Evolutionary conservation across 1,140 invertebrate genomes (phyloP), one percentile per base, ranked within the genome.

Genomic region (Ips typographus): DNA sequence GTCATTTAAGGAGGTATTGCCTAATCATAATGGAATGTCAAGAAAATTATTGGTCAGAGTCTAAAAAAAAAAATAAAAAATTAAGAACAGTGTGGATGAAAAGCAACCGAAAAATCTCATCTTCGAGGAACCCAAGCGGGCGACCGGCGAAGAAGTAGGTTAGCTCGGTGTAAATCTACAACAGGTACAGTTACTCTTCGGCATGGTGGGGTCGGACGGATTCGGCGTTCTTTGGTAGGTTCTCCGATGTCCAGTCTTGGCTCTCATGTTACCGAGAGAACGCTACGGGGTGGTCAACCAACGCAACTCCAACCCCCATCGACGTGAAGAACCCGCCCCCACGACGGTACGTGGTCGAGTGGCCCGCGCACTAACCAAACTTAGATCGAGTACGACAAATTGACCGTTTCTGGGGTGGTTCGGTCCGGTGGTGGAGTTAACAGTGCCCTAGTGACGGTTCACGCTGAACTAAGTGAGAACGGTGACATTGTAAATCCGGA

Each of bases 141-240:
- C 59, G 69, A 69, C 53, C 70, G 71, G 72, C 73, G 67, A 61
- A 47, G 4, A 79, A 75, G 75, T 78, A 77, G 78, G 78, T 79
- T 78, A 77, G 72, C 74, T 74, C 75, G 72, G 75, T 76, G 72
- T 74, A 70, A 73, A 74, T 77, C 76, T 80, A 80, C 78, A 75
- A 78, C 78, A 80, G 77, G 77, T 80, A 80, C 78, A 80, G 78
- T 80, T 80, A 80, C 73, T 77, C 75, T 77, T 74, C 60, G 65
- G 39, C 4, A 22, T 73, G 77, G 75, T 74, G 76, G 76, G 77
- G 76, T 66, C 57, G 62, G 59, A n/a, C 65, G 68, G 73, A 65
- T 72, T 74, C 75, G 71, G 66, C 44, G 71, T 58, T 75, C 65
- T 71, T 71, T 74, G 75, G 73, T 77, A 74, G 76, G 75, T 71